A percentile compares a stretch with the other conserved stretches of the same genome.
Evolutionary conservation across 2,888 invertebrate genomes (phyloP).

Genomic region (Osedax fenrisi): DNA sequence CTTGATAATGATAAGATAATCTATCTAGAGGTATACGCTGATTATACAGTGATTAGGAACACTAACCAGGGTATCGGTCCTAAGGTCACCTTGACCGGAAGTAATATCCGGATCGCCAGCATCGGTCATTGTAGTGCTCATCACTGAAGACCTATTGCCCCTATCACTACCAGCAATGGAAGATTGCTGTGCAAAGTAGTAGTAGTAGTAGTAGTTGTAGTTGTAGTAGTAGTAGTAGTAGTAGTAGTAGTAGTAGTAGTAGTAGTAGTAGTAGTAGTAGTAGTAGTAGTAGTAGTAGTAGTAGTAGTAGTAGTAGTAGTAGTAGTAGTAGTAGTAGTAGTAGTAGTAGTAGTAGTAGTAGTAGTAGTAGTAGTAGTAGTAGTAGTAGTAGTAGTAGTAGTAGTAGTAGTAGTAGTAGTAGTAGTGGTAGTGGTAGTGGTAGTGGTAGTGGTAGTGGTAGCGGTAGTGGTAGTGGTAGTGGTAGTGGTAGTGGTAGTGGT

Average conservation of each 20-base stretch:
- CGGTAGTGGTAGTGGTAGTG: background rate
- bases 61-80: too few species aligned
- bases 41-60: too few species aligned
- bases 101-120: too few species aligned
- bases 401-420: background rate
- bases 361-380: background rate
- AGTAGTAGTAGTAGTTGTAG: slow-evolving; percentile 29
- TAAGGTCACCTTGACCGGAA: too few species aligned
- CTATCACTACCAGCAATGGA: too few species aligned
- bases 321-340: slow-evolving; percentile 26
- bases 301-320: slow-evolving; percentile 31
- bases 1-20: too few species aligned
- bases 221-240: slow-evolving; percentile 33
- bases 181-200: slow-evolving; percentile 19
- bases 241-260: slow-evolving; percentile 34
- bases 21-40: too few species aligned
- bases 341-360: background rate
- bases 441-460: background rate
- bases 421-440: slow-evolving; percentile 2
- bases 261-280: slow-evolving; percentile 33
- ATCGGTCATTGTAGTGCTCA: too few species aligned
- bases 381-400: background rate
- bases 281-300: slow-evolving; percentile 32
- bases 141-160: too few species aligned
- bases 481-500: background rate